Conservation (phyloP, 1,140 invertebrate genomes). For the Drosophila subobscura region DNA sequence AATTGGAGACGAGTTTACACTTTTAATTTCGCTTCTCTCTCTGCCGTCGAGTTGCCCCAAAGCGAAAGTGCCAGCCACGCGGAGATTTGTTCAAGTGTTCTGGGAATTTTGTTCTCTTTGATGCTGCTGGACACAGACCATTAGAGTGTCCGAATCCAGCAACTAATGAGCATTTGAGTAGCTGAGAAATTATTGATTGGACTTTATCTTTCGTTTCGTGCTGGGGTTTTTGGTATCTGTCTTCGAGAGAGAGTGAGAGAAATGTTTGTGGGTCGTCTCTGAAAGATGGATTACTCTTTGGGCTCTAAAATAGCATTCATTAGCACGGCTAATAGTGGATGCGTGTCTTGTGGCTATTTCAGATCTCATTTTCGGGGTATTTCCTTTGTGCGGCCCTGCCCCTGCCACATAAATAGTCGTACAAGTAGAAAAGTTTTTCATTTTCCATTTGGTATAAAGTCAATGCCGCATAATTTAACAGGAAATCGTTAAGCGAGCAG, state of each 20-base stretch:
- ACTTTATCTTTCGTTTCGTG: slow-evolving; percentile 11
- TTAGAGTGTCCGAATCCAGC: slow-evolving; percentile 33
- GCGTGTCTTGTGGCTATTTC: slow-evolving; percentile 48
- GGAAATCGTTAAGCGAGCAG: slow-evolving; percentile 69
- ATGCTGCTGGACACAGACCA: slow-evolving; percentile 3
- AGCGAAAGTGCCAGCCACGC: slow-evolving; percentile 63
- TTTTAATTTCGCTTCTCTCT: slow-evolving; percentile 64
- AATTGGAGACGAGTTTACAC: slow-evolving; percentile 67
- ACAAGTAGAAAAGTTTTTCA: background rate
- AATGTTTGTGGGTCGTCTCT: slow-evolving; percentile 53
- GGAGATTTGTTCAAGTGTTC: slow-evolving; percentile 31
- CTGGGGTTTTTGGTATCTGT: background rate
- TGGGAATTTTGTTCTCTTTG: slow-evolving; percentile 26
- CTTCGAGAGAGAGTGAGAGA: slow-evolving; percentile 2
- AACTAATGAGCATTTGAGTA: slow-evolving; percentile 71
- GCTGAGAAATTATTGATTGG: slow-evolving; percentile 72
- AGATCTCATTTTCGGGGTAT: slow-evolving; percentile 41
- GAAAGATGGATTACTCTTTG: slow-evolving; percentile 12
- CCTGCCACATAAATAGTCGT: too few species aligned
- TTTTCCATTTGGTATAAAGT: slow-evolving; percentile 56
- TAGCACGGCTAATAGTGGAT: slow-evolving; percentile 29
- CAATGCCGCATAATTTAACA: slow-evolving; percentile 74
- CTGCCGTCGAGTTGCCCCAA: slow-evolving; percentile 32
- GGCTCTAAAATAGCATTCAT: slow-evolving; percentile 34
- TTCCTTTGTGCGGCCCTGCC: slow-evolving; percentile 11